phyloP scores from a whole-genome alignment of 2,888 invertebrate genomes.

The Nomada flava region DNA sequence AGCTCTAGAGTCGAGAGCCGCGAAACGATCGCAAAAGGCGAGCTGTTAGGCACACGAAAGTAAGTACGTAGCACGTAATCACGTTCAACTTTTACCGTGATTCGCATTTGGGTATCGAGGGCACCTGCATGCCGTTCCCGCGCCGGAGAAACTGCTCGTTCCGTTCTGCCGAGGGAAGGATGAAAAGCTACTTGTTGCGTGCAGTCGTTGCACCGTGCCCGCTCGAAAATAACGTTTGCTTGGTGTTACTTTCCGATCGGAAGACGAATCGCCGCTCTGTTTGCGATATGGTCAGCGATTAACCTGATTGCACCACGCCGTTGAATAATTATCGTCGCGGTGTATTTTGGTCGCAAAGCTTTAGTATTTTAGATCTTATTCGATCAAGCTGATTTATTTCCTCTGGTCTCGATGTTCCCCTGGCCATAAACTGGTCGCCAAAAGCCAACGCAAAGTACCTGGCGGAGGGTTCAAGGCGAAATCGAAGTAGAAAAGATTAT shows the following conservation, averaged over 20 bases:
- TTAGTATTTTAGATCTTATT: no score
- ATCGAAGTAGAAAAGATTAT: no score
- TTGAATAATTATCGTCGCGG: conserved; percentile 3
- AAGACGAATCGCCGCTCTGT: not conserved
- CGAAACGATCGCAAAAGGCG: conserved; percentile 7
- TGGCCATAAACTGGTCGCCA: no score
- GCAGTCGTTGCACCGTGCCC: conserved; percentile 14
- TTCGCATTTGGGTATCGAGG: conserved; percentile 79
- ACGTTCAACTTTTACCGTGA: conserved; percentile 77
- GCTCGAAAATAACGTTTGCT: conserved; percentile 14
- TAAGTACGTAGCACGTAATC: conserved; percentile 62
- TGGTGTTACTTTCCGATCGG: not conserved
- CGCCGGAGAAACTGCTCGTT: conserved; percentile 62
- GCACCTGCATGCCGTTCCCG: conserved; percentile 69
- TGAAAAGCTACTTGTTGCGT: conserved; percentile 43
- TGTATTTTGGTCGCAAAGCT: no score
- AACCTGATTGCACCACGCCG: conserved; percentile 13
- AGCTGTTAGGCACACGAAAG: conserved; percentile 15
- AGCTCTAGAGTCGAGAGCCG: no score
- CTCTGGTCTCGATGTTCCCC: no score
- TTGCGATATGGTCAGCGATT: not conserved
- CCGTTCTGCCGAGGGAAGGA: conserved; percentile 42
- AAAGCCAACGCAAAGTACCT: no score
- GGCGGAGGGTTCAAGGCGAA: no score
- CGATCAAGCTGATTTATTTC: no score